phyloP scores from a whole-genome alignment of 2,113 vertebrate genomes.

The Sinocyclocheilus rhinocerous region DNA sequence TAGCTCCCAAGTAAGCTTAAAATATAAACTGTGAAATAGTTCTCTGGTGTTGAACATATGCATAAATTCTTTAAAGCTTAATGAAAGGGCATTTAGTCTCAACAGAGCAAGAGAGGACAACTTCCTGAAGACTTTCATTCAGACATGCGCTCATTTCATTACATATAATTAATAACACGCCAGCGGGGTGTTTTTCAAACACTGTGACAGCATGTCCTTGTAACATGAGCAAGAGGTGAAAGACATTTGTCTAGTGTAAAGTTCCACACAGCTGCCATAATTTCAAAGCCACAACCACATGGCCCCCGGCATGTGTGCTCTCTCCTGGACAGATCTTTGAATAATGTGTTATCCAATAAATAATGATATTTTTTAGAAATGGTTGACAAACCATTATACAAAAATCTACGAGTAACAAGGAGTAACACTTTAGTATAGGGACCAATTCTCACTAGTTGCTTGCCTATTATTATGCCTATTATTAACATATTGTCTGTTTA shows the following conservation, averaged over 20 bases:
- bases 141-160: slow-evolving; percentile 18
- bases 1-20: background rate
- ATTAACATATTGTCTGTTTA: no score
- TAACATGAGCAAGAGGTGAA: slow-evolving; percentile 32
- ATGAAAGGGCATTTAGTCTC: background rate
- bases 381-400: background rate
- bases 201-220: slow-evolving; percentile 15
- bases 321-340: background rate
- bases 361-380: background rate
- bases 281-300: background rate
- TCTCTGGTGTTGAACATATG: background rate
- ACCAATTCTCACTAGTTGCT: no score
- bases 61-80: background rate
- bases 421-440: no score
- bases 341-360: background rate
- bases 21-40: slow-evolving; percentile 24
- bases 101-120: background rate
- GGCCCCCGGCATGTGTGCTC: background rate
- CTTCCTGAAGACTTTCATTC: background rate
- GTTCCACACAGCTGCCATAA: background rate
- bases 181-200: background rate
- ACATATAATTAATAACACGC: slow-evolving; percentile 18
- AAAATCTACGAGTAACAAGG: background rate
- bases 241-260: slow-evolving; percentile 36
- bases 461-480: no score